phyloP scores from a whole-genome alignment of 2,888 invertebrate genomes.

The Papilio protenor region DNA sequence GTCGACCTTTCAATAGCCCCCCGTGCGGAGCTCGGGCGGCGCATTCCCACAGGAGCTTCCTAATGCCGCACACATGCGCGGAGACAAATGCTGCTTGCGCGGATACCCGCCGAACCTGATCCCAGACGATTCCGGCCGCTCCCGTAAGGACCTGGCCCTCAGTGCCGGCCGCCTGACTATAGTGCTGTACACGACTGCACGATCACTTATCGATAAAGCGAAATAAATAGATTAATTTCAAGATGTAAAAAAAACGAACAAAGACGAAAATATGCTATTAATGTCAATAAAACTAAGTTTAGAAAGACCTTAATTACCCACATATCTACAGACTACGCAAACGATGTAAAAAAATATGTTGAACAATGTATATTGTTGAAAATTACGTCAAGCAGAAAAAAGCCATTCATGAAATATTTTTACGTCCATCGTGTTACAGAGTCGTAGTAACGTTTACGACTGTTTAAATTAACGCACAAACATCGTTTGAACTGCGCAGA shows the following conservation, averaged over 20 bases:
- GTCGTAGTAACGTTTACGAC: constrained; percentile 19
- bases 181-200: constrained; percentile 43
- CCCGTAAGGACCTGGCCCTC: constrained; percentile 44
- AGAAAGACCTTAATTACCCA: not conserved
- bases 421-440: constrained; percentile 4
- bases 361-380: not conserved
- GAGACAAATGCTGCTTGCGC: constrained; percentile 40
- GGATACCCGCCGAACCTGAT: constrained; percentile 50
- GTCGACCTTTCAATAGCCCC: constrained; percentile 25
- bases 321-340: not conserved
- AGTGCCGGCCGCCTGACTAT: constrained; percentile 45
- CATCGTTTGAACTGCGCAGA: constrained; percentile 25
- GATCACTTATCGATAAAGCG: constrained; percentile 39
- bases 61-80: constrained; percentile 37
- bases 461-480: constrained; percentile 22
- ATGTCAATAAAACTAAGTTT: not conserved
- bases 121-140: constrained; percentile 49
- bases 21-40: constrained; percentile 3
- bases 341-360: not conserved
- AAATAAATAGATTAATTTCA: not conserved
- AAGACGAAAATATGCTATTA: not conserved
- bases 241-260: not conserved
- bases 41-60: constrained; percentile 42
- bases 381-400: not conserved
- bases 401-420: constrained; percentile 26